Conservation (phyloP, 2,797 vertebrate genomes). For the Crenuchus spilurus region DNA sequence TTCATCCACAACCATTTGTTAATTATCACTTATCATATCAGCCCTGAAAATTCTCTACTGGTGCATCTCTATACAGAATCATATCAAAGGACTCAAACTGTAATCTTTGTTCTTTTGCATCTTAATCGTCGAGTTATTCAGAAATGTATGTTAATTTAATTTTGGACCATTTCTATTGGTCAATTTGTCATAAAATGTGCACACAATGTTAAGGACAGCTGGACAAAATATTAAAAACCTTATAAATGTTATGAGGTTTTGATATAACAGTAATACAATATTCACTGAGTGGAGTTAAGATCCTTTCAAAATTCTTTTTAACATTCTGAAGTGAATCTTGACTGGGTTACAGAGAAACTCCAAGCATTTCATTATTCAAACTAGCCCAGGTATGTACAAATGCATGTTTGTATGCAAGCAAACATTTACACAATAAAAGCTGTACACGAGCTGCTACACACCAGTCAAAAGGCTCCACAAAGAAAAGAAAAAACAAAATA, state of each 20-base stretch:
- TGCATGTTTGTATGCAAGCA: constrained; percentile 56
- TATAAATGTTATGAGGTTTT: background rate
- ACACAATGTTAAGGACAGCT: background rate
- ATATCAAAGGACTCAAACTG: no score
- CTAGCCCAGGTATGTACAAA: constrained; percentile 42
- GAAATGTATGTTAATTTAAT: background rate
- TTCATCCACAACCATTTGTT: no score
- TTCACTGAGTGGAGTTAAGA: constrained; percentile 26
- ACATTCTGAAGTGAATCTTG: constrained; percentile 10
- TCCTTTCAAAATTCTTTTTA: constrained; percentile 25
- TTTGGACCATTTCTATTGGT: constrained; percentile 7
- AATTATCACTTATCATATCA: no score
- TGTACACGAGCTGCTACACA: constrained; percentile 52
- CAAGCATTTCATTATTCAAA: constrained; percentile 40
- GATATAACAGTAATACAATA: background rate
- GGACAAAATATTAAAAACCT: background rate
- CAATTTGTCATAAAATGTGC: background rate
- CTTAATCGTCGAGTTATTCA: no score
- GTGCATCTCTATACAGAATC: no score
- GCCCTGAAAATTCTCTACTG: no score
- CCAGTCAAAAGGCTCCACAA: constrained; percentile 34
- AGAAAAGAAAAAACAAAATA: constrained; percentile 36
- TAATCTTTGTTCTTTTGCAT: no score
- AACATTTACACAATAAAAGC: constrained; percentile 60
- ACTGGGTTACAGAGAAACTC: constrained; percentile 48